These are phyloP conservation scores for Cephalotes varians DNA, from an alignment of 2,888 invertebrate species.

Conservation along the genomic window DNA sequence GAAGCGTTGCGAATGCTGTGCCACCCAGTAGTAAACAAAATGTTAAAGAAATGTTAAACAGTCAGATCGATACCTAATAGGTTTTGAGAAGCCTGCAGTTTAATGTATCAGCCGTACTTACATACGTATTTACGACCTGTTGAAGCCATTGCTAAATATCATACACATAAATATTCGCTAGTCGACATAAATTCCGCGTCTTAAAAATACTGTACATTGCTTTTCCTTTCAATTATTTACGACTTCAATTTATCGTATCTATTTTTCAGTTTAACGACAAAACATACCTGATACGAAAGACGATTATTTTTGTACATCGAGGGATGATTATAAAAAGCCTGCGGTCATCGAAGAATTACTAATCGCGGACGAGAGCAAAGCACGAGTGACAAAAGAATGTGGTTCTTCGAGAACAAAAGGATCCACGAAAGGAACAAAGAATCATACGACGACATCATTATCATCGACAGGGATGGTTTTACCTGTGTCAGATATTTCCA, in stretches of 20 bases:
- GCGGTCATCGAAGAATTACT: neutral
- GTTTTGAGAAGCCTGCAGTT: constrained; percentile 25
- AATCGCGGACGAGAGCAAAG: neutral
- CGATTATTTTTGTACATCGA: neutral
- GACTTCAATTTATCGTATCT: neutral
- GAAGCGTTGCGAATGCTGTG: neutral
- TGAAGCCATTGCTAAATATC: constrained; percentile 23
- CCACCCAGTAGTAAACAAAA: neutral
- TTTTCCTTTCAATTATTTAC: neutral
- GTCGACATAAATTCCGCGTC: neutral
- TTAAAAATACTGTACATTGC: neutral
- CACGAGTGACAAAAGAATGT: neutral
- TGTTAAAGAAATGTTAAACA: neutral
- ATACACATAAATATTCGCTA: neutral
- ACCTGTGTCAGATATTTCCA: neutral
- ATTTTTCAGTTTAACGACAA: neutral
- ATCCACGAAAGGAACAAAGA: no score
- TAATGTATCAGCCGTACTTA: neutral
- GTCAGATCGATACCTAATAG: constrained; percentile 6
- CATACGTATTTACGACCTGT: constrained; percentile 11
- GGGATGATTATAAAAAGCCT: neutral
- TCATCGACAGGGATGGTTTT: neutral
- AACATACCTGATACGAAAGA: neutral
- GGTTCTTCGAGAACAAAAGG: neutral
- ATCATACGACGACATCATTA: neutral